These are phyloP conservation scores for Chrysogorgia sp. DNA, from an alignment of 92 coral and sea anemone species.

Conservation along the genomic window DNA sequence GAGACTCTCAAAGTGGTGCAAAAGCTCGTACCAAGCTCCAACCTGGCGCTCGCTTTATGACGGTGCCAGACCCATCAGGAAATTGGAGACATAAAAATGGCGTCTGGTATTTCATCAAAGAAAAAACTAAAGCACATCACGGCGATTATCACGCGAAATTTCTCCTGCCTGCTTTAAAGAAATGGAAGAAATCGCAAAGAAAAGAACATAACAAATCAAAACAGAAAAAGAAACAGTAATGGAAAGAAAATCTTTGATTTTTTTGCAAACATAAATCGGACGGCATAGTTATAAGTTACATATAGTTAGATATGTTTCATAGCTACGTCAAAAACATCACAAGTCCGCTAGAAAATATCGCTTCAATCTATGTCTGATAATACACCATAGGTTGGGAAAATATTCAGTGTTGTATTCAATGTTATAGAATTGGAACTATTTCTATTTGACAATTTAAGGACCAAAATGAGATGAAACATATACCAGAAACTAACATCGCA, in stretches of 20 bases:
- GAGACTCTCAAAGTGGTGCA: neutral
- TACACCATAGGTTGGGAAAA: no score
- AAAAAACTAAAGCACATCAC: neutral
- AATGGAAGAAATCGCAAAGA: constrained; percentile 24
- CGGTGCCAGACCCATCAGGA: constrained; percentile 19
- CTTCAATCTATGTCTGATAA: no score
- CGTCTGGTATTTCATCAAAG: constrained; percentile 36
- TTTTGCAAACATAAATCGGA: neutral
- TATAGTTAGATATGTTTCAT: no score
- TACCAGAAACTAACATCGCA: no score
- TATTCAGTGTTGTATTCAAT: no score
- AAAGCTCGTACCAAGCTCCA: neutral
- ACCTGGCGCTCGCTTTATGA: neutral
- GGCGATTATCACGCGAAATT: constrained; percentile 21
- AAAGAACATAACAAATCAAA: neutral
- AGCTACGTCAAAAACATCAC: neutral
- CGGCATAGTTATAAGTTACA: no score
- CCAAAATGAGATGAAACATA: no score
- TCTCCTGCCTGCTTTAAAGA: constrained; percentile 17
- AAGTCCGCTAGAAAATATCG: neutral
- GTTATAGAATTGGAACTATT: no score
- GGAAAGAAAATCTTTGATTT: neutral
- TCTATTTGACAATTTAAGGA: no score
- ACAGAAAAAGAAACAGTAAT: neutral
- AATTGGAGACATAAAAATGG: constrained; percentile 45